These are phyloP conservation scores for Andrena trimmerana DNA, from an alignment of 2,888 invertebrate genomes.

Conservation along the genomic window DNA sequence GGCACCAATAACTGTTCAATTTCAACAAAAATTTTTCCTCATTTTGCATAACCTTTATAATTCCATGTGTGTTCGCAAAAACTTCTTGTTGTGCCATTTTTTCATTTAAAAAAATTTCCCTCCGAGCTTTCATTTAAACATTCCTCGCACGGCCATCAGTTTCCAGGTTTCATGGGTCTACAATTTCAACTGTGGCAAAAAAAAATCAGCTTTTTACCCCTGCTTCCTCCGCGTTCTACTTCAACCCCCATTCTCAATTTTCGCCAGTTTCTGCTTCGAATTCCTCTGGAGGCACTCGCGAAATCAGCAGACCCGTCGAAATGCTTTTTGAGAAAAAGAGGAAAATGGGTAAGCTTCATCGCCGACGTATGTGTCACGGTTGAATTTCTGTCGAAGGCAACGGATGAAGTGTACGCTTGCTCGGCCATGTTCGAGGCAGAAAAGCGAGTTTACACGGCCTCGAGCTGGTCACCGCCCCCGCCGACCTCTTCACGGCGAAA, in stretches of 20 bases:
- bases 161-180: background rate
- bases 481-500: constrained; percentile 73
- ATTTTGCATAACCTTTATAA: too few species aligned
- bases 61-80: too few species aligned
- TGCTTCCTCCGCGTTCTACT: background rate
- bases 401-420: constrained; percentile 27
- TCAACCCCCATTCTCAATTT: background rate
- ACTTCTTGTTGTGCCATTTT: background rate
- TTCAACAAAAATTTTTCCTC: too few species aligned
- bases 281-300: background rate
- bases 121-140: background rate
- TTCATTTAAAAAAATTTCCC: background rate
- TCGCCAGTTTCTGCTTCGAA: too few species aligned
- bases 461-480: constrained; percentile 77
- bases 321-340: background rate
- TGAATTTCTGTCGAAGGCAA: constrained; percentile 39
- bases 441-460: constrained; percentile 71
- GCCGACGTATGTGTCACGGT: constrained; percentile 11
- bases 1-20: too few species aligned
- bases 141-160: background rate
- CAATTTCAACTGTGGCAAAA: background rate
- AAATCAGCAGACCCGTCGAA: too few species aligned
- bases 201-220: background rate
- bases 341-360: background rate
- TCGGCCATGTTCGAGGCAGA: constrained; percentile 31